phyloP scores from a whole-genome alignment of 2,797 vertebrate genomes.

The Paguma larvata region DNA sequence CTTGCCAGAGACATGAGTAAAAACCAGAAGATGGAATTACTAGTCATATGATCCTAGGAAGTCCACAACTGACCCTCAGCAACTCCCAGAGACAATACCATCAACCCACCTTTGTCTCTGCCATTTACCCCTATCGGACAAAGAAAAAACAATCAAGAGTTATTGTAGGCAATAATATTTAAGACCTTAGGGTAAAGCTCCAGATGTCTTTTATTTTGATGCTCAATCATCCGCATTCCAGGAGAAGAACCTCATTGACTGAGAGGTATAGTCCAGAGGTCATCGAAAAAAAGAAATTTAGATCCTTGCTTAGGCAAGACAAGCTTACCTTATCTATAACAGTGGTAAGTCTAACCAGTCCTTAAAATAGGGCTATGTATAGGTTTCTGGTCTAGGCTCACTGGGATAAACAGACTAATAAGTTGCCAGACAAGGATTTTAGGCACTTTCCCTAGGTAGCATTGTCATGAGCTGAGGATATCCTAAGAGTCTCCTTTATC shows the following conservation, averaged over 20 bases:
- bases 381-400: neutral
- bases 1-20: neutral
- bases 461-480: neutral
- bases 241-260: neutral
- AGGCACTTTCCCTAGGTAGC: neutral
- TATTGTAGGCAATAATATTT: neutral
- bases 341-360: neutral
- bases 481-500: neutral
- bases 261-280: neutral
- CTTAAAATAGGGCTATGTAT: neutral
- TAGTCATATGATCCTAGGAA: neutral
- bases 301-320: neutral
- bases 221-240: neutral
- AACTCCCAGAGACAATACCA: neutral
- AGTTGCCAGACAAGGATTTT: neutral
- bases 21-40: neutral
- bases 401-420: neutral
- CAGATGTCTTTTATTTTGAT: slow-evolving; percentile 11
- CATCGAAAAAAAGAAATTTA: neutral
- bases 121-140: neutral
- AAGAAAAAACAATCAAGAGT: neutral
- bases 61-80: neutral
- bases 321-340: neutral
- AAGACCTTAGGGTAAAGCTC: neutral
- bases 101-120: neutral